Evolutionary conservation across 2,888 invertebrate genomes (phyloP).

Genomic region (Ptychoptera albimana): DNA sequence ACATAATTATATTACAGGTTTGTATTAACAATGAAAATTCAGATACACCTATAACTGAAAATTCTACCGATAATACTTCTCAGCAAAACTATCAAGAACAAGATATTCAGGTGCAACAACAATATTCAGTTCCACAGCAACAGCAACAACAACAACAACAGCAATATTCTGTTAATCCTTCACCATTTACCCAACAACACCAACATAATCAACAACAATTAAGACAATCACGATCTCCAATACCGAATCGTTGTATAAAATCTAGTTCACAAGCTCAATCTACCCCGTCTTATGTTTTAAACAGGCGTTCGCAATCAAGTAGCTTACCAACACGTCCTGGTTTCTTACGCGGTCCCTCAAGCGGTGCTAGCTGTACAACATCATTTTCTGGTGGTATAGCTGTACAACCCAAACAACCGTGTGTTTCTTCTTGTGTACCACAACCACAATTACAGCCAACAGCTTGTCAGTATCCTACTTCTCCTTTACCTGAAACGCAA

Average conservation of each 20-base stretch:
- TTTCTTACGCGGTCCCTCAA: no score
- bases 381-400: constrained; percentile 11
- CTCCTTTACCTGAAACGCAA: constrained; percentile 5
- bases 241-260: no score
- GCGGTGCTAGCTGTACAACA: constrained; percentile 8
- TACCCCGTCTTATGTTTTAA: no score
- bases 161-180: constrained; percentile 3
- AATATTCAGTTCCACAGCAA: constrained; percentile 6
- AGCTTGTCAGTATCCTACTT: background rate
- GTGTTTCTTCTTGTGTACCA: constrained; percentile 2
- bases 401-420: constrained; percentile 3
- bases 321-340: no score
- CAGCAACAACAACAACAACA: constrained; percentile 5
- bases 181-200: background rate
- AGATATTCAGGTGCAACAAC: constrained; percentile 8
- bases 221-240: background rate
- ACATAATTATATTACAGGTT: no score
- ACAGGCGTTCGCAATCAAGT: no score
- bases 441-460: constrained; percentile 1
- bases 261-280: no score
- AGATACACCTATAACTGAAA: no score
- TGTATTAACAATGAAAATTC: no score
- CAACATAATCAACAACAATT: background rate
- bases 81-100: constrained; percentile 6
- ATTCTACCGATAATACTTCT: background rate